These are phyloP conservation scores for Dasyornis broadbenti DNA, from an alignment of 2,113 vertebrate genomes.

Conservation along the genomic window DNA sequence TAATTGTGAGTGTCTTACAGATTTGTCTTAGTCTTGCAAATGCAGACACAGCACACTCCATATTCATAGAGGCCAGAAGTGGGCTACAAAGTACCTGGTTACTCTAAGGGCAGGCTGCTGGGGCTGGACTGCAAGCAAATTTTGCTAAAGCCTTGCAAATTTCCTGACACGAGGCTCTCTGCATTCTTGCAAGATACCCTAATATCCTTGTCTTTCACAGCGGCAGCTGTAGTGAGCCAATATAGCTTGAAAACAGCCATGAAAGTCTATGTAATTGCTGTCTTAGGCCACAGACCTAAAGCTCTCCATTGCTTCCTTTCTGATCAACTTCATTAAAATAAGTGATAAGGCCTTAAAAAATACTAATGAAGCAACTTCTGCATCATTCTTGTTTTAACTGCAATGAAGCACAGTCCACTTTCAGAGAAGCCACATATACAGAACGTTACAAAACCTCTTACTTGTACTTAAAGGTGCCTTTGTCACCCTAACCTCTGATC, in stretches of 20 bases:
- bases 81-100: background rate
- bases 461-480: background rate
- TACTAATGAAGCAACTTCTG: background rate
- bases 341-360: background rate
- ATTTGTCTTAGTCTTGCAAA: background rate
- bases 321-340: background rate
- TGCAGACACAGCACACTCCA: rapidly evolving
- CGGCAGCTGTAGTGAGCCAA: background rate
- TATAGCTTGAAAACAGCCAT: background rate
- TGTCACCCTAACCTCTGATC: background rate
- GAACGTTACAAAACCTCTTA: background rate
- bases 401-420: background rate
- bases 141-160: background rate
- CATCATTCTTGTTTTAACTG: background rate
- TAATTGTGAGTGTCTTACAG: background rate
- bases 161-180: rapidly evolving
- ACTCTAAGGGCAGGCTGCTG: background rate
- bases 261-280: background rate
- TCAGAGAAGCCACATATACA: background rate
- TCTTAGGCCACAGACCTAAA: background rate
- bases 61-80: rapidly evolving
- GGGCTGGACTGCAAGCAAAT: background rate
- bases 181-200: background rate
- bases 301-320: background rate
- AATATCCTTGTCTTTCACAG: background rate